Evolutionary conservation across 23 tunicate species (phyloP).

Genomic region (Trididemnum miniatum): DNA sequence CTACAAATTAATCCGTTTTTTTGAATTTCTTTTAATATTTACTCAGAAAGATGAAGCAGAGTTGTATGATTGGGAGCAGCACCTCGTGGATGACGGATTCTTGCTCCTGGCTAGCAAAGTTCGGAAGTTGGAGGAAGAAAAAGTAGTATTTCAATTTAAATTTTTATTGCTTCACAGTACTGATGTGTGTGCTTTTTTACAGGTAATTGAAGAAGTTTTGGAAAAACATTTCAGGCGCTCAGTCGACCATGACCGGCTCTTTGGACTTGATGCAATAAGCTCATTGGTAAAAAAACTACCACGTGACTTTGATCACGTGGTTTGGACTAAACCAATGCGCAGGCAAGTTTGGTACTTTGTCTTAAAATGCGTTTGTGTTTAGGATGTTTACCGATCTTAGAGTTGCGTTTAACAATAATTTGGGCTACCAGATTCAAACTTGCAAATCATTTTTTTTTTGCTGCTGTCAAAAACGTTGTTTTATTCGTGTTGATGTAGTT

Average conservation of each 20-base stretch:
- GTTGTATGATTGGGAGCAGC: conserved; percentile 85
- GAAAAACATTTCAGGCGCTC: conserved; percentile 58
- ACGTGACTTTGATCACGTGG: conserved; percentile 67
- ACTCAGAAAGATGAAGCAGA: background rate
- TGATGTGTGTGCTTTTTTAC: background rate
- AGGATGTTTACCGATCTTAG: no score
- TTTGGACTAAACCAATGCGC: conserved; percentile 92
- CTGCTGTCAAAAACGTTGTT: no score
- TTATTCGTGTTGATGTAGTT: no score
- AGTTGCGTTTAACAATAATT: no score
- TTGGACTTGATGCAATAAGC: conserved; percentile 35
- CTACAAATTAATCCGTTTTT: no score
- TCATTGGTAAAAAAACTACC: conserved; percentile 18
- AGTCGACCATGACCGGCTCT: conserved; percentile 48
- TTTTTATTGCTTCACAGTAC: no score
- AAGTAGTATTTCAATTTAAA: conserved; percentile 6
- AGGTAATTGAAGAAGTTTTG: conserved; percentile 70
- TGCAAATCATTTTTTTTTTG: no score
- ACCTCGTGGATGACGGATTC: conserved; percentile 87
- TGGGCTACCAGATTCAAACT: no score
- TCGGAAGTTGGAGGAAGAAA: conserved; percentile 77
- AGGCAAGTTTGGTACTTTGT: no score
- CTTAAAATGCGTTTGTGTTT: no score
- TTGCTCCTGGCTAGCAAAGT: conserved; percentile 82
- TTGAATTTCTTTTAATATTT: background rate